Conservation (phyloP, 2,113 vertebrate species). For the Limnothrissa miodon region DNA sequence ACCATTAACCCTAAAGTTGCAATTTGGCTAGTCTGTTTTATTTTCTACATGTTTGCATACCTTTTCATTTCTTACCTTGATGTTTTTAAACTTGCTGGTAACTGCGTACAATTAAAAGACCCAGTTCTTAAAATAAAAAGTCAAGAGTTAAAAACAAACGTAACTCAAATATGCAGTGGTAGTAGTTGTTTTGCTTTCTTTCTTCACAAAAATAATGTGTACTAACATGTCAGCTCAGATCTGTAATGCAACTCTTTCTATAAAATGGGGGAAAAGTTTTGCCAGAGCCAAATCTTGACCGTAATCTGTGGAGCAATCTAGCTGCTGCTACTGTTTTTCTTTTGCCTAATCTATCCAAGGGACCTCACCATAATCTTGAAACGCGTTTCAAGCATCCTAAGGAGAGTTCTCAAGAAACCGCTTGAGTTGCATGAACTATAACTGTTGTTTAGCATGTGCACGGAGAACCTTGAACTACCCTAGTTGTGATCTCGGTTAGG, state of each 20-base stretch:
- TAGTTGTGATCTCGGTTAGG: not conserved
- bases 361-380: slow-evolving; percentile 59
- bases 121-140: slow-evolving; percentile 61
- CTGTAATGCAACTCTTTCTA: slow-evolving; percentile 79
- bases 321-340: slow-evolving; percentile 72
- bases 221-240: slow-evolving; percentile 70
- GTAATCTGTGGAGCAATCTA: slow-evolving; percentile 55
- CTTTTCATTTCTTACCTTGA: slow-evolving; percentile 56
- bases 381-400: slow-evolving; percentile 52
- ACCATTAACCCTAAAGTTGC: slow-evolving; percentile 92
- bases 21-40: slow-evolving; percentile 86
- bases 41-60: slow-evolving; percentile 64
- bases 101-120: slow-evolving; percentile 77
- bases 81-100: slow-evolving; percentile 77
- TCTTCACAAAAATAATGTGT: slow-evolving; percentile 70
- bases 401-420: slow-evolving; percentile 59
- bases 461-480: slow-evolving; percentile 53
- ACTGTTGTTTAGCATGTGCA: slow-evolving; percentile 68
- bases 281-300: slow-evolving; percentile 66
- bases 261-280: slow-evolving; percentile 48
- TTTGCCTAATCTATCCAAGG: slow-evolving; percentile 66
- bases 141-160: slow-evolving; percentile 52
- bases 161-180: slow-evolving; percentile 64
- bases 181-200: slow-evolving; percentile 49
- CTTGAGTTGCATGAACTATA: slow-evolving; percentile 77